A percentile compares a stretch with the other conserved stretches of the same genome.
Evolutionary conservation across 2,888 invertebrate genomes (phyloP).

Genomic region (Congeria kusceri): DNA sequence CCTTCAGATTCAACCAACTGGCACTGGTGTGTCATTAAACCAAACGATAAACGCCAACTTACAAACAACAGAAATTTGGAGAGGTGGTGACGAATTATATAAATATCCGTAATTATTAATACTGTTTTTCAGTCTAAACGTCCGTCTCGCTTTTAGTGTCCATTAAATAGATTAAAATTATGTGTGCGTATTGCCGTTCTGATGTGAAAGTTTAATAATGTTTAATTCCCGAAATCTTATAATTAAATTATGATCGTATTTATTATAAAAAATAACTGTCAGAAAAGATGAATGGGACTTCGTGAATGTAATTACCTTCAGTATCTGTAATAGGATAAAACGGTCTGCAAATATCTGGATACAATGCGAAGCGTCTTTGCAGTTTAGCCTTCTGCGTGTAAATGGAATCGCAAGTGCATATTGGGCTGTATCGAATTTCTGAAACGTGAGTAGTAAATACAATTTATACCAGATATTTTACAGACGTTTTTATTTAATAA

Average conservation of each 20-base stretch:
- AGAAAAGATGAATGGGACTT: neutral
- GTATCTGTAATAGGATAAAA: constrained; percentile 12
- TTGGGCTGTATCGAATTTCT: constrained; percentile 28
- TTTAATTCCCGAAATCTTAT: too few relatives aligned
- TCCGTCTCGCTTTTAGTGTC: too few relatives aligned
- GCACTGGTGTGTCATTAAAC: constrained; percentile 38
- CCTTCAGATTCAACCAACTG: constrained; percentile 28
- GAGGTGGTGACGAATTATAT: constrained; percentile 36
- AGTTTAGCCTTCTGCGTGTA: neutral
- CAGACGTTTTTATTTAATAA: too few relatives aligned
- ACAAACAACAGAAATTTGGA: constrained; percentile 33
- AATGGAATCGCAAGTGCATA: constrained; percentile 30
- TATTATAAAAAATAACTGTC: neutral
- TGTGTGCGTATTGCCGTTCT: too few relatives aligned
- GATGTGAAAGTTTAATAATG: too few relatives aligned
- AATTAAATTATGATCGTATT: too few relatives aligned
- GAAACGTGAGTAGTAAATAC: constrained; percentile 12
- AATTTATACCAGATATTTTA: too few relatives aligned
- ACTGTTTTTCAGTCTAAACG: too few relatives aligned
- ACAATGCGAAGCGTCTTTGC: constrained; percentile 23
- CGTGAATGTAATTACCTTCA: too few relatives aligned
- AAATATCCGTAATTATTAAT: constrained; percentile 35
- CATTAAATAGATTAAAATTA: too few relatives aligned
- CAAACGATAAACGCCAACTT: constrained; percentile 34
- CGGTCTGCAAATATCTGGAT: constrained; percentile 38